These are phyloP conservation scores for Magallana nippona DNA, from an alignment of 2,888 invertebrate genomes.

Conservation along the genomic window DNA sequence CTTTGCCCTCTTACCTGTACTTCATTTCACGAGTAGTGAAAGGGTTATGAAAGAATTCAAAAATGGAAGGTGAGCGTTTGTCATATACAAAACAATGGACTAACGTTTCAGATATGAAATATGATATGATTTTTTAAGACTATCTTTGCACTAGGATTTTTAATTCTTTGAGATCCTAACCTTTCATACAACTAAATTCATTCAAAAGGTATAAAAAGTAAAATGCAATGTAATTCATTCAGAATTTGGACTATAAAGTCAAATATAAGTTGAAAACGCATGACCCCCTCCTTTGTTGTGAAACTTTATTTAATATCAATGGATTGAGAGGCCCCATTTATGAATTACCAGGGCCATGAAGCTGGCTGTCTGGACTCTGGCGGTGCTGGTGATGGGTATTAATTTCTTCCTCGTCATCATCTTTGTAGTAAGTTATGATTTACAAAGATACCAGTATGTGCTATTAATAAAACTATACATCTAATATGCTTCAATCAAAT, in stretches of 20 bases:
- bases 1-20: constrained; percentile 90
- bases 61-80: constrained; percentile 83
- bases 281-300: too few species aligned
- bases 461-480: too few species aligned
- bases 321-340: too few species aligned
- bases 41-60: constrained; percentile 92
- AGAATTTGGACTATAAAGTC: too few species aligned
- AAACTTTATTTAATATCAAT: too few species aligned
- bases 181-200: background rate
- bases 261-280: too few species aligned
- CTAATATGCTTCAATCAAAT: too few species aligned
- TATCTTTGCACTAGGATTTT: too few species aligned
- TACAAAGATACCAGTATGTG: background rate
- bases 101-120: too few species aligned
- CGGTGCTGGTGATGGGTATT: constrained; percentile 65
- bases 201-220: background rate
- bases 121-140: background rate
- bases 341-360: constrained; percentile 59
- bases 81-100: too few species aligned
- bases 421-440: constrained; percentile 64
- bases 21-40: constrained; percentile 90
- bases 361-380: constrained; percentile 63
- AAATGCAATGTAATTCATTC: too few species aligned
- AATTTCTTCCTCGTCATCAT: constrained; percentile 68
- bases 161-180: too few species aligned